phyloP scores from a whole-genome alignment of 2,888 invertebrate genomes.

The Dasysyrphus albostriatus region DNA sequence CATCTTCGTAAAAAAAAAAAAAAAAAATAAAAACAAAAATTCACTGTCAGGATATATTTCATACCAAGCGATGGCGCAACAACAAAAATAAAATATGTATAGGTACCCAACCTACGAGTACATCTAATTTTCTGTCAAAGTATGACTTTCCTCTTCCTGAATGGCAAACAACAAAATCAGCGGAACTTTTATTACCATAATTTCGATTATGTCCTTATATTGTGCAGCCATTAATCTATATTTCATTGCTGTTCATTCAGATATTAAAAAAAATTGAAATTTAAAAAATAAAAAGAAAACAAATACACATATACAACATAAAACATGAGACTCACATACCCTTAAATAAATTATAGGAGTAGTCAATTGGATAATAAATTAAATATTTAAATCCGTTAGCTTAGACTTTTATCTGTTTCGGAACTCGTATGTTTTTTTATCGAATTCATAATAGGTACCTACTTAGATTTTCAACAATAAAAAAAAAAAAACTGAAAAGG shows the following conservation, averaged over 20 bases:
- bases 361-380: conserved; percentile 17
- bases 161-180: conserved; percentile 27
- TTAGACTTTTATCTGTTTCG: neutral
- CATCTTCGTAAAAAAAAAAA: conserved; percentile 64
- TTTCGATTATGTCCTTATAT: conserved; percentile 64
- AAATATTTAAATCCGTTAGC: conserved; percentile 13
- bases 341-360: too few relatives aligned
- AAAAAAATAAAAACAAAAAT: conserved; percentile 27
- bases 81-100: conserved; percentile 7
- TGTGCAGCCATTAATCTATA: conserved; percentile 58
- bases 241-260: conserved; percentile 71
- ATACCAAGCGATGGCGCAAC: conserved; percentile 3
- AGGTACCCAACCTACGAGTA: neutral
- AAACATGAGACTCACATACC: conserved; percentile 5
- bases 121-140: conserved; percentile 34
- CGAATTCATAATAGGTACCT: neutral
- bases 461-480: too few relatives aligned
- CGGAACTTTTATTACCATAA: conserved; percentile 69
- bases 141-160: conserved; percentile 58
- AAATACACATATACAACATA: neutral
- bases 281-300: neutral
- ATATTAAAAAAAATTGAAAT: conserved; percentile 56
- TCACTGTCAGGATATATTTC: conserved; percentile 40
- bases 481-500: too few relatives aligned
- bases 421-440: neutral